Evolutionary conservation across 2,113 vertebrate genomes (phyloP).

Genomic region (Melanerpes formicivorus): DNA sequence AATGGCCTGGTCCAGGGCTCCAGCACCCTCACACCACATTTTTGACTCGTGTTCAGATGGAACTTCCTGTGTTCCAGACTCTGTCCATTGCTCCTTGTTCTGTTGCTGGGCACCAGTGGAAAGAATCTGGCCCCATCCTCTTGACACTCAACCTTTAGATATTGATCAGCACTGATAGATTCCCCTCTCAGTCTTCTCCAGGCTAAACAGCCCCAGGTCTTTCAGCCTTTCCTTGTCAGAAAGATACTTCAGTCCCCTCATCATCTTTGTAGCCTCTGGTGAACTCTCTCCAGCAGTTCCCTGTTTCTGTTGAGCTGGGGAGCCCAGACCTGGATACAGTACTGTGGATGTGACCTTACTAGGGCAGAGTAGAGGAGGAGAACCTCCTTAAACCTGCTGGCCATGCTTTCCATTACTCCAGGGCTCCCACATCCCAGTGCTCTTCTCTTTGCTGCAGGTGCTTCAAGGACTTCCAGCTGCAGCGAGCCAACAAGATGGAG

Average conservation of each 20-base stretch:
- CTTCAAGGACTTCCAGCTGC: conserved; percentile 98
- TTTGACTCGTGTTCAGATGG: background rate
- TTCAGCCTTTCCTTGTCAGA: background rate
- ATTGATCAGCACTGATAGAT: background rate
- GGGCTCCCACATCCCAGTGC: background rate
- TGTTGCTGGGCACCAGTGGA: background rate
- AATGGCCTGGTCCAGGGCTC: background rate
- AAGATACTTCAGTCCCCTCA: background rate
- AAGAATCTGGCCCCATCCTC: background rate
- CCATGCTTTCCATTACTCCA: background rate
- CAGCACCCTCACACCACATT: background rate
- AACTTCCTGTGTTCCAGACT: background rate
- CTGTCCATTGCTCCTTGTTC: background rate
- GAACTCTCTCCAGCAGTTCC: background rate
- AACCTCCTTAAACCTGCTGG: background rate
- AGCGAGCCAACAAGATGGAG: conserved; percentile 95
- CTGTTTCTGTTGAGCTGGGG: background rate
- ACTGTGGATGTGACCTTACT: background rate
- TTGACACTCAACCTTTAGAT: background rate
- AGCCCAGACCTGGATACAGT: background rate
- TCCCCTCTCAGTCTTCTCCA: background rate
- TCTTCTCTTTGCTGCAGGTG: conserved; percentile 77
- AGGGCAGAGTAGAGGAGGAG: background rate
- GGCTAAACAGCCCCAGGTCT: background rate
- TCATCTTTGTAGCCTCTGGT: background rate